Base-by-base conservation (phyloP, 2,113 vertebrate genomes). In the Syngnathus floridae region DNA sequence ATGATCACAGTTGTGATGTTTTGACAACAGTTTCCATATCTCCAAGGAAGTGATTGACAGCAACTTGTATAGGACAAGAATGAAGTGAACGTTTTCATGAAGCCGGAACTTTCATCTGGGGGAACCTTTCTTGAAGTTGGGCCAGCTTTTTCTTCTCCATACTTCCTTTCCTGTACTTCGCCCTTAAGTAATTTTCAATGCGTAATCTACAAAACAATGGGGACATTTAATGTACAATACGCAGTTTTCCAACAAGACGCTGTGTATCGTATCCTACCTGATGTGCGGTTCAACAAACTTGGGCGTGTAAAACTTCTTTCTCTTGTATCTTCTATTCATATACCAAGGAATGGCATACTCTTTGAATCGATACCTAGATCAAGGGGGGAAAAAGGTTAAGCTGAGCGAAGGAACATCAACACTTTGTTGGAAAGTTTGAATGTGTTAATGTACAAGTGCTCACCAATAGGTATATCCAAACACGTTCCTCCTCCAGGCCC, bases 321-420 rank as follows among this genome's bases (percentile, higher is more conserved):
- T 91, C 10, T 89, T 93, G 86, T 98, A 90, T 64, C 75, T 88
- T 67, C n/a, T 90, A 67, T 98, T 98, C 83, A 98, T 84, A 84
- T 95, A 77, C 96, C 97, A 99, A 0, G 97, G 97, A 81, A 98
- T 91, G 5, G 94, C 89, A 84, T 95, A 93, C 76, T 97, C 95
- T 82, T 89, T 95, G 74, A 91, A 97, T 36, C 82, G 90, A 77
- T 98, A 92, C 96, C 97, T 98, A 72, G 67, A 38, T 66, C 26
- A 31, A 31, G 26, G 26, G 26, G 26, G 26, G 26, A 31, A 31
- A 31, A 31, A 31, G 26, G 26, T 31, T 31, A 31, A 31, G 26
- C 26, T 31, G 26, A 31, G 26, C 3, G 26, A 31, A 31, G 26
- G 26, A 31, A 31, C 26, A 31, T 31, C 26, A 31, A 31, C 26